A percentile compares a stretch with the other conserved stretches of the same genome.
Conservation (phyloP, 2,888 invertebrate genomes). For the Ophion costatus region DNA sequence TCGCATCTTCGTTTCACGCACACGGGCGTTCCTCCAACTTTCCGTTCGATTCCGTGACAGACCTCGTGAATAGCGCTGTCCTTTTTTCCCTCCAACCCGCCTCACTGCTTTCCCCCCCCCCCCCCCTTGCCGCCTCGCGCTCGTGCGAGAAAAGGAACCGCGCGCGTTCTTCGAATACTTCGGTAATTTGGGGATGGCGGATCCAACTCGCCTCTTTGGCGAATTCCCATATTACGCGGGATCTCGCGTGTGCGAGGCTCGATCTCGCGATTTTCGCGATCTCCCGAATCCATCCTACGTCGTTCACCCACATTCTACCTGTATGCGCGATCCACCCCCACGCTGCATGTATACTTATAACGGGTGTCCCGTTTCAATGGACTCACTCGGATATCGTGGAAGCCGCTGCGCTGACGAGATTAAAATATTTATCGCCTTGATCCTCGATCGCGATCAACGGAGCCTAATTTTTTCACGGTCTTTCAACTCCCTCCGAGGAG, state of each 20-base stretch:
- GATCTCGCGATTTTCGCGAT: background rate
- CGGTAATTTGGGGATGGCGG: constrained; percentile 74
- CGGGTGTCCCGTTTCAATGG: background rate
- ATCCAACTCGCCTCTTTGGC: constrained; percentile 66
- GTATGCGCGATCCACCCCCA: background rate
- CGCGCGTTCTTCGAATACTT: constrained; percentile 71
- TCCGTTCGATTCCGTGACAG: background rate
- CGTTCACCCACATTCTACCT: background rate
- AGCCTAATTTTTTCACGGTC: too few species aligned
- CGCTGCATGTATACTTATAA: background rate
- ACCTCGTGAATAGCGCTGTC: constrained; percentile 29
- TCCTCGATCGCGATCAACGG: too few species aligned
- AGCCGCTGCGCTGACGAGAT: too few species aligned
- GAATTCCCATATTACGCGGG: constrained; percentile 76
- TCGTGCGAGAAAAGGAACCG: constrained; percentile 39
- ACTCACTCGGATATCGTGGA: too few species aligned
- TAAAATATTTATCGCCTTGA: too few species aligned
- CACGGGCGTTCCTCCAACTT: background rate
- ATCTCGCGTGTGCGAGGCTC: constrained; percentile 59
- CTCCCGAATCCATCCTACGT: constrained; percentile 15
- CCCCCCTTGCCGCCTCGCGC: constrained; percentile 19
- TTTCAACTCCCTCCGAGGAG: too few species aligned
- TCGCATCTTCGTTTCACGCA: background rate
- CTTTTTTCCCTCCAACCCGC: constrained; percentile 13
- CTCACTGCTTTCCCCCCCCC: too few species aligned